phyloP scores from a whole-genome alignment of 2,888 invertebrate genomes.

The Tridacna gigas region DNA sequence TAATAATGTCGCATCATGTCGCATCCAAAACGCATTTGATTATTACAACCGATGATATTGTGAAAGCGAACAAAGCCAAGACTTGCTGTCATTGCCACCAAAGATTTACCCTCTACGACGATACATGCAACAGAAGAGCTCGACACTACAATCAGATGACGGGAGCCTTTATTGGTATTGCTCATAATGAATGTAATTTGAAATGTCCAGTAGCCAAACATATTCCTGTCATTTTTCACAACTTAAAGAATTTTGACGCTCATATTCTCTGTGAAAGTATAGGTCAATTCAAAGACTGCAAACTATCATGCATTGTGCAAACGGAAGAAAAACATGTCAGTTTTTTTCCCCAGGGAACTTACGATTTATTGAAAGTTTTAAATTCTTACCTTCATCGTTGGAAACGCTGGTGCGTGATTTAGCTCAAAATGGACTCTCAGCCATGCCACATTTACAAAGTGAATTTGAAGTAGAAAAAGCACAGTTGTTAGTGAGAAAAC shows the following conservation, averaged over 20 bases:
- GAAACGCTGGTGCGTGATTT: slow-evolving; percentile 37
- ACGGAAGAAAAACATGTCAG: slow-evolving; percentile 30
- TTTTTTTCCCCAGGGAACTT: slow-evolving; percentile 20
- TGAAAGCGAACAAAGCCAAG: not conserved
- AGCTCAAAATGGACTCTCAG: slow-evolving; percentile 34
- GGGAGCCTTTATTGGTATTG: slow-evolving; percentile 20
- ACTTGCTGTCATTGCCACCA: slow-evolving; percentile 36
- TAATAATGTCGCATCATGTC: slow-evolving; percentile 29
- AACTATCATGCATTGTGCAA: slow-evolving; percentile 25
- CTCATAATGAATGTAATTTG: slow-evolving; percentile 30
- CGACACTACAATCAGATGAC: slow-evolving; percentile 17
- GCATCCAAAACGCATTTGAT: slow-evolving; percentile 30
- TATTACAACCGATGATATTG: slow-evolving; percentile 41
- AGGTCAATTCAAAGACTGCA: slow-evolving; percentile 29
- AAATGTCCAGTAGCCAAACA: not conserved
- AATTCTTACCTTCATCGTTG: slow-evolving; percentile 27
- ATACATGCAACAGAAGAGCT: not conserved
- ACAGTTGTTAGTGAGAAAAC: slow-evolving; percentile 65
- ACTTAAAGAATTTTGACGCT: slow-evolving; percentile 26
- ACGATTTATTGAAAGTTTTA: slow-evolving; percentile 35
- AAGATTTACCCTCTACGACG: not conserved
- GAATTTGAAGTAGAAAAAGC: slow-evolving; percentile 31
- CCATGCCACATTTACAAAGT: slow-evolving; percentile 32
- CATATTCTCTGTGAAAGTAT: slow-evolving; percentile 28
- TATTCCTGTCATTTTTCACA: slow-evolving; percentile 38